A percentile compares a stretch with the other conserved stretches of the same genome.
phyloP scores from a whole-genome alignment of 2,888 invertebrate species.

The Sceliomorpha sp. region DNA sequence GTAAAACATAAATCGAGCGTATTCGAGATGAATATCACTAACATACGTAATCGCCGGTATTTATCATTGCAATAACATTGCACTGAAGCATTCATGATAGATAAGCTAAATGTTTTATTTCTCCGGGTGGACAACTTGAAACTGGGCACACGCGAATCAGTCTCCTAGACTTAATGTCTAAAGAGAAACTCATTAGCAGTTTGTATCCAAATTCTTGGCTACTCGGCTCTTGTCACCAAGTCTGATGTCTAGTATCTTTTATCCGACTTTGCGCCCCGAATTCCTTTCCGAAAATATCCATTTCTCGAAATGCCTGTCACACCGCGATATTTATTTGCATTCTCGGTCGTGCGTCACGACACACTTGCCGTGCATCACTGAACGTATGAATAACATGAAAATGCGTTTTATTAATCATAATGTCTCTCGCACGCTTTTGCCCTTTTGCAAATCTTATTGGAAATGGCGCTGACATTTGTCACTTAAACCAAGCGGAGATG shows the following conservation, averaged over 20 bases:
- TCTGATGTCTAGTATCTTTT: constrained; percentile 53
- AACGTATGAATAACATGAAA: constrained; percentile 10
- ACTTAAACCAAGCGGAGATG: no score
- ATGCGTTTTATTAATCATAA: constrained; percentile 38
- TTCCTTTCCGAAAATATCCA: constrained; percentile 56
- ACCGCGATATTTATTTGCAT: constrained; percentile 47
- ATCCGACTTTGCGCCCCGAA: constrained; percentile 44
- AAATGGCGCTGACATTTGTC: no score
- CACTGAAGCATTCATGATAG: not conserved
- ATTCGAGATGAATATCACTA: no score
- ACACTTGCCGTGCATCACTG: constrained; percentile 21
- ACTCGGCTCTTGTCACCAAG: constrained; percentile 57
- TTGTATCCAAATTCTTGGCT: constrained; percentile 59
- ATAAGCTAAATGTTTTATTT: no score
- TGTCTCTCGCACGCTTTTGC: not conserved
- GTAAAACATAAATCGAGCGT: no score
- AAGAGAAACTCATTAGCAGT: constrained; percentile 58
- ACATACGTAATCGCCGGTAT: no score
- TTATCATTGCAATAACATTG: no score
- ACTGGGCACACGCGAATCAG: constrained; percentile 6
- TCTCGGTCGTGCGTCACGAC: constrained; percentile 29
- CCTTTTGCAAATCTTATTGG: not conserved
- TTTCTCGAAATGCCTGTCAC: constrained; percentile 43
- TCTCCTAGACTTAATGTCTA: constrained; percentile 20
- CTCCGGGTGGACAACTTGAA: no score